Conservation (phyloP, 2,797 vertebrate species). For the Chrysolophus pictus region DNA sequence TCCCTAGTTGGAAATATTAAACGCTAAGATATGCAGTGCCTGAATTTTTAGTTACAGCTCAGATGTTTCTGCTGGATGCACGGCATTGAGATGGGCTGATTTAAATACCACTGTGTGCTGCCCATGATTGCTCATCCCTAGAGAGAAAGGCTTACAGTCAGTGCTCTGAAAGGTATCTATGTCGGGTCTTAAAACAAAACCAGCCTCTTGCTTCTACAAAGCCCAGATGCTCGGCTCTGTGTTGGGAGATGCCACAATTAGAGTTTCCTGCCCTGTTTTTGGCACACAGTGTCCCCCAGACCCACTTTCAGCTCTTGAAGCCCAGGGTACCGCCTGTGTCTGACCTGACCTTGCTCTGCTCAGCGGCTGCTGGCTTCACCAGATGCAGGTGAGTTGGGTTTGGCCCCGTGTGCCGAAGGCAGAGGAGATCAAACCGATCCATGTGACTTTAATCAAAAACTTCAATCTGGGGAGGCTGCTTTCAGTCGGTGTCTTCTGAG, state of each 20-base stretch:
- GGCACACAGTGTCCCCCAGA: neutral
- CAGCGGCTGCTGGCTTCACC: neutral
- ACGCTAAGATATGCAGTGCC: neutral
- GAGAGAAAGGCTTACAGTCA: neutral
- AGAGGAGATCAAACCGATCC: neutral
- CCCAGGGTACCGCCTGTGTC: neutral
- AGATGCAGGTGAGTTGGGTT: neutral
- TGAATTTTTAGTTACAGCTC: neutral
- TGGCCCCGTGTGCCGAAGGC: neutral
- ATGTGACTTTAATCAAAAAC: constrained; percentile 32
- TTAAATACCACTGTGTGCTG: neutral
- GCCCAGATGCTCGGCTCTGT: neutral
- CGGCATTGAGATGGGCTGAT: neutral
- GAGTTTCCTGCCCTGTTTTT: neutral
- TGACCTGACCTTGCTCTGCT: neutral
- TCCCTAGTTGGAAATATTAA: constrained; percentile 5
- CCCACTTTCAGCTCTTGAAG: neutral
- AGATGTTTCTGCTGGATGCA: neutral
- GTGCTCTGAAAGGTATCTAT: neutral
- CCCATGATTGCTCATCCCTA: neutral
- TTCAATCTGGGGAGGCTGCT: neutral
- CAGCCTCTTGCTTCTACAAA: neutral
- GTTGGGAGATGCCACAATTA: neutral
- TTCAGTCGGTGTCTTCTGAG: neutral
- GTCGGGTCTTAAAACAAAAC: neutral